phyloP scores from a whole-genome alignment of 2,888 invertebrate species.

The Diarsia brunnea region DNA sequence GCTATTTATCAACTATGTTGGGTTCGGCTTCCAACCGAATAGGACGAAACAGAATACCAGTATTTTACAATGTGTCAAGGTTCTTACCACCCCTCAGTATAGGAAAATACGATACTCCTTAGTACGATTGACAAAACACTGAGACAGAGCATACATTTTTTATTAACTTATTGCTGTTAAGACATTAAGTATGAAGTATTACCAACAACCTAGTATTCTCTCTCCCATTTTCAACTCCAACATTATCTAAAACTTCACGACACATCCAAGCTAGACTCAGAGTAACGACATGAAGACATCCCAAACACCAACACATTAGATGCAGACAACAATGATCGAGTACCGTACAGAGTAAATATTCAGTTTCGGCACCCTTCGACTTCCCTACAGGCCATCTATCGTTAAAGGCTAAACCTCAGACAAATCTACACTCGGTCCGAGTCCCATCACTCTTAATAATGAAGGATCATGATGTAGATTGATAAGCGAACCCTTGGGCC shows the following conservation, averaged over 20 bases:
- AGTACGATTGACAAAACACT: not conserved
- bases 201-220: not conserved
- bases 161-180: not conserved
- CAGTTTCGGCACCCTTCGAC: slow-evolving; percentile 60
- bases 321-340: slow-evolving; percentile 64
- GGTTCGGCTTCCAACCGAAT: not conserved
- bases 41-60: not conserved
- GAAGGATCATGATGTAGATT: slow-evolving; percentile 89
- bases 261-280: not conserved
- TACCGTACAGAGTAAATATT: slow-evolving; percentile 68
- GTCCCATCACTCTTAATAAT: slow-evolving; percentile 89
- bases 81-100: not conserved
- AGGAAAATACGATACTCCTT: not conserved
- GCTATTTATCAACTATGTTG: not conserved
- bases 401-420: slow-evolving; percentile 84
- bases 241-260: not conserved
- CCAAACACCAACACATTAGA: slow-evolving; percentile 28
- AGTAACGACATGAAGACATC: slow-evolving; percentile 24
- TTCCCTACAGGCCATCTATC: slow-evolving; percentile 72
- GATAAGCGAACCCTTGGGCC: slow-evolving; percentile 85
- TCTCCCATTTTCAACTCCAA: not conserved
- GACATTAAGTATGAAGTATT: too few species aligned
- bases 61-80: not conserved
- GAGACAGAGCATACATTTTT: not conserved
- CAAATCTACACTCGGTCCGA: slow-evolving; percentile 84